Base-by-base conservation (phyloP, 2,888 invertebrate genomes). In the Xanthia togata region DNA sequence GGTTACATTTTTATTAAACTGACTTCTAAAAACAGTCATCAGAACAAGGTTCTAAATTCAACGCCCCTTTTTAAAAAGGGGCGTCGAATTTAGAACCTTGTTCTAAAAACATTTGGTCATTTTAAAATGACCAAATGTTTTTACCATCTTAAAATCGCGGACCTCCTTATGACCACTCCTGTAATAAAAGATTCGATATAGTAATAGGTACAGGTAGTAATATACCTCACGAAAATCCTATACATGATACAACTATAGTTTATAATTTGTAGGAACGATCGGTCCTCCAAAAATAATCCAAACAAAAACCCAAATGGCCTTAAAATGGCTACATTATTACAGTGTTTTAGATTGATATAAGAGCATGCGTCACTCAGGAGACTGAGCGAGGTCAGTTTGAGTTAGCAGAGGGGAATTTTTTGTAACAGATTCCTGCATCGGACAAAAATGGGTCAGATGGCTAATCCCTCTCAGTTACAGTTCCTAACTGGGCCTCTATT, bases 391-490 rank as follows among this genome's bases (percentile, higher is more conserved):
- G 79, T 70, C 79, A 83, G 53, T 62, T 62, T 20, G 57, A 79
- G 60, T 62, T 62, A 62, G 62, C 53, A 59, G 70, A 59, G 64
- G 53, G 64, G 50, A 47, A 17, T 64, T 83, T 79, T 82, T 82
- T 84, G 47, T 47, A 20, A 50, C 70, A 79, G 79, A 79, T 73
- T 79, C 63, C 55, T 70, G 47, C 67, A 68, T 70, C 62, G 41
- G 0, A 14, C 35, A 38, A 79, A 82, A 83, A 71, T 83, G 73
- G 82, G 82, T 84, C 82, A 82, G 73, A 83, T 68, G 31, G 73
- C 26, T 83, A 83, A 81, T 83, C 79, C 79, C 69, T 62, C 69
- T 31, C 62, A 47, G 67, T 67, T 47, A 73, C 57, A 55, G 73
- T 67, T 73, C 57, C 26, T 65, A 70, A 63, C 79, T 47, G 57